Evolutionary conservation across 2,888 invertebrate genomes (phyloP).

Genomic region (Operophtera brumata): DNA sequence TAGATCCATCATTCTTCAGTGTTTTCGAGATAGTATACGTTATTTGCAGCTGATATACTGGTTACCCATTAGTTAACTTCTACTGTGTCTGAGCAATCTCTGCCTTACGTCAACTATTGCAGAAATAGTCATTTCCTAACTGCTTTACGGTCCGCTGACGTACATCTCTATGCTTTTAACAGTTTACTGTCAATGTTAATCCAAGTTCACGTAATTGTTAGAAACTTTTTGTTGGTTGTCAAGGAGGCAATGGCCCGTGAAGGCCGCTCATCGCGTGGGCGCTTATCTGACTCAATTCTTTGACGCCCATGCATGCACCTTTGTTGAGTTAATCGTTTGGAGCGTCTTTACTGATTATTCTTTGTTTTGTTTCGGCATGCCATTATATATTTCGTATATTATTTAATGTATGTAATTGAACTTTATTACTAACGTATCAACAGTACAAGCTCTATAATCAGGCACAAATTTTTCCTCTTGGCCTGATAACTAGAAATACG

Average conservation of each 20-base stretch:
- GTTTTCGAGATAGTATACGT: not conserved
- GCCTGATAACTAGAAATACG: too few species aligned
- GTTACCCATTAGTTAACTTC: not conserved
- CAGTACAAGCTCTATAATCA: not conserved
- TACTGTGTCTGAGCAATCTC: constrained; percentile 19
- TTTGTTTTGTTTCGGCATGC: constrained; percentile 20
- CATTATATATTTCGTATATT: constrained; percentile 13
- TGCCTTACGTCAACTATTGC: constrained; percentile 36
- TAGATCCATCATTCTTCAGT: not conserved
- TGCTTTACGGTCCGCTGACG: constrained; percentile 41
- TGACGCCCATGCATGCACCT: constrained; percentile 58
- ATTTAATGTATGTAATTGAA: constrained; percentile 17
- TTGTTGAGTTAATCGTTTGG: constrained; percentile 37
- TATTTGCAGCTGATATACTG: constrained; percentile 9
- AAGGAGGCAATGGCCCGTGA: constrained; percentile 48
- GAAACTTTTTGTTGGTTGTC: constrained; percentile 38
- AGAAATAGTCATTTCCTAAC: constrained; percentile 32
- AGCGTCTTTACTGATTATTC: constrained; percentile 29
- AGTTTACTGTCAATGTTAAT: constrained; percentile 19
- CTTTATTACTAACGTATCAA: not conserved
- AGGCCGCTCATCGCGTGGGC: constrained; percentile 56
- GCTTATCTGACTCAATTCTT: constrained; percentile 39
- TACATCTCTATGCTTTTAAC: constrained; percentile 6
- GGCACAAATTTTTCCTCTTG: too few species aligned
- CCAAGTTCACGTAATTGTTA: constrained; percentile 31